phyloP scores from a whole-genome alignment of 2,888 invertebrate genomes.

The Pediacus dermestoides region DNA sequence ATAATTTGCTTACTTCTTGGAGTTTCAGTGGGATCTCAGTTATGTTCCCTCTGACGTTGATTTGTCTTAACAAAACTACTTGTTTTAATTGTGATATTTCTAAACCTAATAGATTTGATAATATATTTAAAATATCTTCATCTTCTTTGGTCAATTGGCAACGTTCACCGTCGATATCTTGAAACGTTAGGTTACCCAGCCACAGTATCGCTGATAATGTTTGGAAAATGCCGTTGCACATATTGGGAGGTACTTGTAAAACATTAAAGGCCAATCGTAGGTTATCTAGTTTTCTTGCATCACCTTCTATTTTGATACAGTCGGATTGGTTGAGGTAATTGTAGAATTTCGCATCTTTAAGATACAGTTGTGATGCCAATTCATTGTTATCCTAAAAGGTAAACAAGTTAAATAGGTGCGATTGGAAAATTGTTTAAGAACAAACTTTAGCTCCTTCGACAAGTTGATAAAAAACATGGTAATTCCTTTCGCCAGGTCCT shows the following conservation, averaged over 20 bases:
- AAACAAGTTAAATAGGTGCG: slow-evolving; percentile 4
- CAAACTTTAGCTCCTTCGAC: slow-evolving; percentile 77
- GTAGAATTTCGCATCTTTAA: slow-evolving; percentile 73
- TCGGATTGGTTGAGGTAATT: slow-evolving; percentile 81
- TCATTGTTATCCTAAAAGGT: slow-evolving; percentile 64
- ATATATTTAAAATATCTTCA: slow-evolving; percentile 67
- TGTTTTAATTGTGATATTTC: slow-evolving; percentile 71
- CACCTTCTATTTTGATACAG: slow-evolving; percentile 65
- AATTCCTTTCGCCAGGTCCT: slow-evolving; percentile 81
- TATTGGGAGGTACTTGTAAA: slow-evolving; percentile 77
- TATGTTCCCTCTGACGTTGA: slow-evolving; percentile 88
- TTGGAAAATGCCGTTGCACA: slow-evolving; percentile 86
- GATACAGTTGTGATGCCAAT: slow-evolving; percentile 67
- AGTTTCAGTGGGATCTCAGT: slow-evolving; percentile 87
- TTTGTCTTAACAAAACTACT: slow-evolving; percentile 65
- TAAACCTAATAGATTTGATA: slow-evolving; percentile 72
- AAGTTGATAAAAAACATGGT: slow-evolving; percentile 89
- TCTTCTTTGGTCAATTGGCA: slow-evolving; percentile 72
- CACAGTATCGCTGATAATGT: slow-evolving; percentile 85
- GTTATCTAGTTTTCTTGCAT: slow-evolving; percentile 74
- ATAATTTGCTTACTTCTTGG: slow-evolving; percentile 63
- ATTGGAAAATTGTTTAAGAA: not conserved
- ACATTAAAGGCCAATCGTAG: slow-evolving; percentile 84
- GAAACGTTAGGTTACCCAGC: slow-evolving; percentile 84
- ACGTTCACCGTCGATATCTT: slow-evolving; percentile 84